Evolutionary conservation across 2,888 invertebrate genomes (phyloP), one percentile per base, ranked within the genome.

Genomic region (Danaus chrysippus): DNA sequence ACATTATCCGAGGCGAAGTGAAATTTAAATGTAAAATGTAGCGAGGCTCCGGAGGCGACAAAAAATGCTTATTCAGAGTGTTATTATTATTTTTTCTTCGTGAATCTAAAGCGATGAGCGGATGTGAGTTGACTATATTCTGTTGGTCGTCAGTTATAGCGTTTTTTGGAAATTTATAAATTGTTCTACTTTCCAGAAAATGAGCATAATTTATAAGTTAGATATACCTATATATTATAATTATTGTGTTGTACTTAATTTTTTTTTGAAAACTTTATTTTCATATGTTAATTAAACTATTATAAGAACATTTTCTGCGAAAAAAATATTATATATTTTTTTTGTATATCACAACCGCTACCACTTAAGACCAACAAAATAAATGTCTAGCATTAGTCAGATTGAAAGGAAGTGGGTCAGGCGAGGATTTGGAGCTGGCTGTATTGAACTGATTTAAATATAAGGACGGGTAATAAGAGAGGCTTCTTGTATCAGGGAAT

Each of bases 61-160:
- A 84, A 84, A 86, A 88, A 86, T 86, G 86, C 83, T 88, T 88
- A 87, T 89, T 86, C 82, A 86, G 86, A 89, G 85, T 88, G 86
- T 87, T 88, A 88, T 89, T 87, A 87, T 89, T 88, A 81, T 86
- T 86, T 81, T 83, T 63, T n/a, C n/a, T 65, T 69, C 60, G 67
- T 63, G 72, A 71, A 69, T 73, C 71, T 76, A 71, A 72, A 74
- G 76, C 77, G 75, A 77, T 79, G 71, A 73, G 76, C 72, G 75
- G 76, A 75, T 77, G 76, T 73, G 68, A 41, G 60, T 43, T 58
- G 52, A 52, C 58, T 49, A 58, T 53, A 53, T 49, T 58, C 43
- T 56, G 66, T 63, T 62, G n/a, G 76, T 79, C 64, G 12, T 1
- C 9, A 71, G 56, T 76, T 67, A 2, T 0, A 72, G 85, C 81